These are phyloP conservation scores for Drosophila rufa DNA, from an alignment of 1,140 invertebrate species.

Conservation along the genomic window DNA sequence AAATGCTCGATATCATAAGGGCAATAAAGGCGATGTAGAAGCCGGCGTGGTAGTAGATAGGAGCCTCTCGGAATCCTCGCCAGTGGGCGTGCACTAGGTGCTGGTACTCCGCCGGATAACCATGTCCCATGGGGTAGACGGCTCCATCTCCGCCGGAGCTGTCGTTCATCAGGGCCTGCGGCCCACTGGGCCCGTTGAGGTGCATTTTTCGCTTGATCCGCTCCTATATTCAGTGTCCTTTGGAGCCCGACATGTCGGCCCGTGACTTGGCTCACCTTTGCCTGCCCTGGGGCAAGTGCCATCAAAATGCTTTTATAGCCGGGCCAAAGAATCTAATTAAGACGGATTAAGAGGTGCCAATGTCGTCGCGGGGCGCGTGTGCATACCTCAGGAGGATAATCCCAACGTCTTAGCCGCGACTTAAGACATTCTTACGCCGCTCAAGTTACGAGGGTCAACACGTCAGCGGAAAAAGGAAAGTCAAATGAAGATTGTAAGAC, in stretches of 20 bases:
- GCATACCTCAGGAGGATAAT: constrained; percentile 57
- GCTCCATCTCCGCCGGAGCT: constrained; percentile 45
- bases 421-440: constrained; percentile 64
- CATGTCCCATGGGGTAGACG: constrained; percentile 87
- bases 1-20: constrained; percentile 88
- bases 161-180: constrained; percentile 54
- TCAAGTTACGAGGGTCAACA: constrained; percentile 30
- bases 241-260: constrained; percentile 42
- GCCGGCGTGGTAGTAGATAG: constrained; percentile 90
- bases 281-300: constrained; percentile 47
- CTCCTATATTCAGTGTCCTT: neutral
- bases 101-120: constrained; percentile 89
- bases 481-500: neutral
- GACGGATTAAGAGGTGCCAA: constrained; percentile 48
- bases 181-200: constrained; percentile 58
- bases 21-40: constrained; percentile 90
- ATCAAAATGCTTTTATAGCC: constrained; percentile 63
- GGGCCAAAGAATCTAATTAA: constrained; percentile 69
- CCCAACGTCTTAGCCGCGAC: constrained; percentile 40
- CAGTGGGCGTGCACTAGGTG: constrained; percentile 90
- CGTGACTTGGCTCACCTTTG: constrained; percentile 36
- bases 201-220: constrained; percentile 44
- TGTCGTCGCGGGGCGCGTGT: constrained; percentile 17
- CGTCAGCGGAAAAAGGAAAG: constrained; percentile 20
- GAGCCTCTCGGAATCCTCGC: constrained; percentile 89